Evolutionary conservation across 2,797 vertebrate genomes (phyloP), one percentile per base, ranked within the genome.

Genomic region (Thripadectes ignobilis): DNA sequence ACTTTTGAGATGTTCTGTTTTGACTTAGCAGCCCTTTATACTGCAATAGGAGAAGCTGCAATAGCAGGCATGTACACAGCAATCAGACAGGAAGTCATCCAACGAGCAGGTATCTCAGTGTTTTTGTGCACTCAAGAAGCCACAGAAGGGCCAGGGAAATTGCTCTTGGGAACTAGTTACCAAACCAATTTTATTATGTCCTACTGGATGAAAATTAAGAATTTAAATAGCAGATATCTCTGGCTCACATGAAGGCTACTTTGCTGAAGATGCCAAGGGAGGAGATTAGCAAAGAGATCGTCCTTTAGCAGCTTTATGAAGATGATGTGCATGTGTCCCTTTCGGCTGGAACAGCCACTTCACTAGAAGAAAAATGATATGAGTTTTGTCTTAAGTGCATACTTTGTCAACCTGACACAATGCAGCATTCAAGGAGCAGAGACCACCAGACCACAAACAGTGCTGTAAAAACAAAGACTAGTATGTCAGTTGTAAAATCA

Each of bases 401-500:
- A 1, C n/a, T 91, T 83, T 45, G n/a, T 34, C 76, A 43, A 29
- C 20, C 24, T 48, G 54, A 74, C 38, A 36, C 27, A 30, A 30
- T 2, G 20, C 45, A 49, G 18, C 38, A 26, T 30, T 48, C 22
- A 45, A 39, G 49, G 5, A 69, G 59, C 49, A 80, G 72, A 91
- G 29, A 58, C 21, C 0, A 2, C 10, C 21, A 88, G 51, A 88
- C 17, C 51, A 43, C 46, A 76, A 59, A 55, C 3, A 86, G 24
- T 9, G 12, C 48, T 21, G 2, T n/a, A 93, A 88, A 86, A 92
- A 86, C 2, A 14, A 48, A 79, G 45, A 93, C 79, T 22, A 49
- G 65, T 66, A 88, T 94, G 96, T 95, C 98, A 97, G 97, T 98
- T 98, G 98, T 98, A 98, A 99, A 99, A 98, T 98, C 94, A 96